These are phyloP conservation scores for Buathra laborator DNA, from an alignment of 2,888 invertebrate genomes.

Conservation along the genomic window DNA sequence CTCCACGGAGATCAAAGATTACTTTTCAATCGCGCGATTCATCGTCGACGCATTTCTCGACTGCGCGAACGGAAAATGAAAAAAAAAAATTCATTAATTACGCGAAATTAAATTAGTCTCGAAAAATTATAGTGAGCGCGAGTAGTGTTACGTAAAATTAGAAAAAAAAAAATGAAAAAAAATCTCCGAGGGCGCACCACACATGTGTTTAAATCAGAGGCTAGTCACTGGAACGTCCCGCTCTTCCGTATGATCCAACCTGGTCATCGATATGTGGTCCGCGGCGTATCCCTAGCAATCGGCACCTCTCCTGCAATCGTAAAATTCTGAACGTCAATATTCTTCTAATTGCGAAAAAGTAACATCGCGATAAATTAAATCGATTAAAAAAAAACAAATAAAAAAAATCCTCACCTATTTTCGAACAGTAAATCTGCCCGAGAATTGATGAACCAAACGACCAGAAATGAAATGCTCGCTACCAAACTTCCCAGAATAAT, in stretches of 20 bases:
- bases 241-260: slow-evolving; percentile 77
- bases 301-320: slow-evolving; percentile 73
- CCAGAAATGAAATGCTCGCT: slow-evolving; percentile 85
- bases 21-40: not conserved
- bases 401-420: slow-evolving; percentile 74
- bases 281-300: slow-evolving; percentile 82
- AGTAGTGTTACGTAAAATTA: slow-evolving; percentile 29
- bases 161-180: slow-evolving; percentile 48
- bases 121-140: slow-evolving; percentile 26
- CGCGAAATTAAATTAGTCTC: slow-evolving; percentile 16
- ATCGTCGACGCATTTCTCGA: not conserved
- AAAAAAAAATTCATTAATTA: slow-evolving; percentile 9
- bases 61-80: not conserved
- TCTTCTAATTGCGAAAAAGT: not conserved
- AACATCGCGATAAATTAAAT: not conserved
- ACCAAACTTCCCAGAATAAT: slow-evolving; percentile 86
- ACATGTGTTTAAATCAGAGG: slow-evolving; percentile 77
- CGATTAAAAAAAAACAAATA: slow-evolving; percentile 7
- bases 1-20: not conserved
- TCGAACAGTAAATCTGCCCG: slow-evolving; percentile 86
- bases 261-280: slow-evolving; percentile 82
- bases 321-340: slow-evolving; percentile 41
- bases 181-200: slow-evolving; percentile 83
- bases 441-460: slow-evolving; percentile 87
- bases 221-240: slow-evolving; percentile 79